A percentile compares a stretch with the other conserved stretches of the same genome.
Evolutionary conservation across 1,140 invertebrate genomes (phyloP).

Genomic region (Lasioglossum baleicum): DNA sequence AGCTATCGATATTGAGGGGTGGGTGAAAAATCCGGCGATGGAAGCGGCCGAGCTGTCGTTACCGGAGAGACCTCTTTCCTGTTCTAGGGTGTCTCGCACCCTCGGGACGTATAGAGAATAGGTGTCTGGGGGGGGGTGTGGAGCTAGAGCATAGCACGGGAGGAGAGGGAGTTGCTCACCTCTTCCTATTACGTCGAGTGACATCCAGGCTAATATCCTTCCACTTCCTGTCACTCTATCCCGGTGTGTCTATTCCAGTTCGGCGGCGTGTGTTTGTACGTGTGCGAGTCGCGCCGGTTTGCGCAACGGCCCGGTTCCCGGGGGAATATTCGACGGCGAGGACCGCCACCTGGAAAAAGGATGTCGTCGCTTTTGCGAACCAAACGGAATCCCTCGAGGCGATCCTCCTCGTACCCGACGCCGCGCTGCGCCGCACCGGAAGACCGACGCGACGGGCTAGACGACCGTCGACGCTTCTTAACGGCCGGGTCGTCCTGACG

Average conservation of each 20-base stretch:
- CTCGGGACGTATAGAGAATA: slow-evolving; percentile 49
- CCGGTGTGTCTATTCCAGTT: slow-evolving; percentile 53
- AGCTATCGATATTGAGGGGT: slow-evolving; percentile 50
- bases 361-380: slow-evolving; percentile 45
- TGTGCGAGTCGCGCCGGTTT: slow-evolving; percentile 11
- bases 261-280: slow-evolving; percentile 14
- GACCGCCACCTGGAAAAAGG: slow-evolving; percentile 49
- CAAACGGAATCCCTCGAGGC: slow-evolving; percentile 21
- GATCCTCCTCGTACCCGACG: neutral
- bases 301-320: neutral
- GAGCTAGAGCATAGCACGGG: neutral
- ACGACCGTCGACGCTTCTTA: too few relatives aligned
- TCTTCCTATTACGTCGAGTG: slow-evolving; percentile 66
- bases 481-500: too few relatives aligned
- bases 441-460: too few relatives aligned
- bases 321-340: slow-evolving; percentile 39
- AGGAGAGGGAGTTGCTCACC: slow-evolving; percentile 51
- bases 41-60: slow-evolving; percentile 36
- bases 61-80: slow-evolving; percentile 51
- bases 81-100: slow-evolving; percentile 55
- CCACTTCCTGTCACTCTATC: slow-evolving; percentile 71
- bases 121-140: too few relatives aligned
- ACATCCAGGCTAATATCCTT: slow-evolving; percentile 75
- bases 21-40: slow-evolving; percentile 48
- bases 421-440: too few relatives aligned